Evolutionary conservation across 2,797 vertebrate species (phyloP), one percentile per base, ranked within the genome.

Genomic region (Lacerta bilineata): DNA sequence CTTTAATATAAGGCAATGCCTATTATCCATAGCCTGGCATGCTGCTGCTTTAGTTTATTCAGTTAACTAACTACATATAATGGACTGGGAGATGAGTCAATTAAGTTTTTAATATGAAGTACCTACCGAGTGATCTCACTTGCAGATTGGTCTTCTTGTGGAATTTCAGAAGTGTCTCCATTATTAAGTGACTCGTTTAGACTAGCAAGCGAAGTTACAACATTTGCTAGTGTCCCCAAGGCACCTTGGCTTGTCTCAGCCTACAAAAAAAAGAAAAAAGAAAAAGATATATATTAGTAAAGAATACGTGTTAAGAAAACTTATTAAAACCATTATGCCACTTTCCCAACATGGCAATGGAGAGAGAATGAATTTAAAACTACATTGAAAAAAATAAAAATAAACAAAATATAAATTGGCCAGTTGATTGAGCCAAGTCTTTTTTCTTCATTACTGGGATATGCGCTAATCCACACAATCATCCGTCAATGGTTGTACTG

Each of bases 41-140:
- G 46, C 17, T 36, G 25, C 3, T 39, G 72, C 87, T 76, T 25
- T 85, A 72, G 11, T 90, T 83, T 36, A 80, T 27, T 10, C 61
- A 85, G 23, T 15, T 4, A 78, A 55, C 2, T n/a, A 90, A 89
- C 10, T 33, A 78, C 46, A 76, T n/a, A 66, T 8, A 36, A 71
- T 3, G 13, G 0, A 61, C 33, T 85, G 86, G 2, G 76, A 17
- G 59, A 83, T 85, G 46, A 77, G 50, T 76, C 87, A 86, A 82
- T 46, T n/a, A 74, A 88, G 9, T 5, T 68, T 66, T 83, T 36
- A 87, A 72, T 64, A 50, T 5, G 36, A 88, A 90, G 86, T 20
- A 69, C 97, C 82, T 97, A 99, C 99, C 98, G 98, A 96, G 99
- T 99, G 91, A 99, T 99, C 95, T 99, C 98, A 90, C 97, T 99